Evolutionary conservation across 1,140 invertebrate genomes (phyloP), one percentile per base, ranked within the genome.

Genomic region (Galendromus occidentalis): DNA sequence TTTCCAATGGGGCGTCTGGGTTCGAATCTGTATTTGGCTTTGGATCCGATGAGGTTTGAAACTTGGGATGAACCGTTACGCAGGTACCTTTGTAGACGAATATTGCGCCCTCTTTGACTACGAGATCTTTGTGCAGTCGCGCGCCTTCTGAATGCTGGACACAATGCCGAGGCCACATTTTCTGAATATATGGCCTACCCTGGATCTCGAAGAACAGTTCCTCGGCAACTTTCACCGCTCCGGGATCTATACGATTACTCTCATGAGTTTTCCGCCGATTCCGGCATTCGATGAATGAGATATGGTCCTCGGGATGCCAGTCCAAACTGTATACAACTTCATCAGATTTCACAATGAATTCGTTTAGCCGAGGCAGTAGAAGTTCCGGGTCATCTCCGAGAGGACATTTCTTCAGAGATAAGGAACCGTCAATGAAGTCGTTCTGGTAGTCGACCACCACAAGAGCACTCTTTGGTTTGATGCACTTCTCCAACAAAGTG

Each of bases 401-500:
- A 64, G 88, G 86, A 76, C 91, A 94, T 71, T 92, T 85, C 73
- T 84, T 86, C 71, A 98, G 87, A 71, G 94, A 86, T 64, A 98
- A 80, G 14, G 89, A 89, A 51, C 94, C 94, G 66, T 84, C 83
- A 72, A 98, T 94, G 77, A 98, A 98, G 78, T 98, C 94, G 77
- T 98, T 96, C 78, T 98, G 94, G 2, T 97, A 91, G 77, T 98
- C 94, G 59, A 98, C 88, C 67, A 97, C 83, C 30, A 98, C 77
- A 72, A 97, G 85, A n/a, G 86, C 91, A 72, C 82, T 86, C 64
- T 88, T 84, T 29, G 91, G 91, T 65, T 86, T 80, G 55, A 91
- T 59, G 20, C 51, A 59, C 17, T 33, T 25, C 17, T 33, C 14
- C 17, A 59, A 33, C 6, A 59, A 18, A 4, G 14, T 17, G 2